Percentiles rank a stretch among this genome's conserved stretches.
Evolutionary conservation across 2,797 vertebrate species (phyloP).

Genomic region (Lates japonicus): DNA sequence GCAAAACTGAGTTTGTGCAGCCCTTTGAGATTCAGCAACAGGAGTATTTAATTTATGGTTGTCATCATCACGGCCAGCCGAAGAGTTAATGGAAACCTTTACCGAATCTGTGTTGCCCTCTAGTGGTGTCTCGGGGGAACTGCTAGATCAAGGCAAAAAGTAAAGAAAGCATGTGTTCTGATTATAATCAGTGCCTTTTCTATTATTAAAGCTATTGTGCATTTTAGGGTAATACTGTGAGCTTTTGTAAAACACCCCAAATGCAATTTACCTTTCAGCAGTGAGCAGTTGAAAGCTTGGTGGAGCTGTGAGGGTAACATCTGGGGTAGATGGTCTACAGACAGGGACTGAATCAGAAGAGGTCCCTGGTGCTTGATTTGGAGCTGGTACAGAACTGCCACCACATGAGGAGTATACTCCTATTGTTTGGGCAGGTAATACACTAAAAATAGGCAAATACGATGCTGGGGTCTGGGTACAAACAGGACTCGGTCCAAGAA

Average conservation of each 20-base stretch:
- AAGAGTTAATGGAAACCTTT: not conserved
- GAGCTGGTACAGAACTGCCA: not conserved
- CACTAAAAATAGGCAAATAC: conserved; percentile 10
- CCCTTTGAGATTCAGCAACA: conserved; percentile 3
- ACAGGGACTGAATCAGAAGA: conserved; percentile 2
- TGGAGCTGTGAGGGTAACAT: not conserved
- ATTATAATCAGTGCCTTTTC: not conserved
- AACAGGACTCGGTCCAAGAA: not conserved
- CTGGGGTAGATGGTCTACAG: not conserved
- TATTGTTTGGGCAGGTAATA: conserved; percentile 17
- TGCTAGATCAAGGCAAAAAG: conserved; percentile 7
- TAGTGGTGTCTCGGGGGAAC: conserved; percentile 44
- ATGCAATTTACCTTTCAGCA: conserved; percentile 32
- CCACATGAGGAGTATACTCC: conserved; percentile 8
- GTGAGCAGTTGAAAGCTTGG: not conserved
- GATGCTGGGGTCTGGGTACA: conserved; percentile 8
- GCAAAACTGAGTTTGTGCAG: conserved; percentile 3
- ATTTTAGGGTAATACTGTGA: not conserved
- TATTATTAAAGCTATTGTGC: not conserved
- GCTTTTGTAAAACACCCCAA: not conserved
- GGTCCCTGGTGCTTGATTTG: not conserved
- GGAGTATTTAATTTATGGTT: not conserved
- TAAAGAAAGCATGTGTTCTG: not conserved
- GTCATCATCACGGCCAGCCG: not conserved
- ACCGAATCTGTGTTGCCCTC: conserved; percentile 51